Base-by-base conservation (phyloP, 2,888 invertebrate genomes). In the Andricus curvator region DNA sequence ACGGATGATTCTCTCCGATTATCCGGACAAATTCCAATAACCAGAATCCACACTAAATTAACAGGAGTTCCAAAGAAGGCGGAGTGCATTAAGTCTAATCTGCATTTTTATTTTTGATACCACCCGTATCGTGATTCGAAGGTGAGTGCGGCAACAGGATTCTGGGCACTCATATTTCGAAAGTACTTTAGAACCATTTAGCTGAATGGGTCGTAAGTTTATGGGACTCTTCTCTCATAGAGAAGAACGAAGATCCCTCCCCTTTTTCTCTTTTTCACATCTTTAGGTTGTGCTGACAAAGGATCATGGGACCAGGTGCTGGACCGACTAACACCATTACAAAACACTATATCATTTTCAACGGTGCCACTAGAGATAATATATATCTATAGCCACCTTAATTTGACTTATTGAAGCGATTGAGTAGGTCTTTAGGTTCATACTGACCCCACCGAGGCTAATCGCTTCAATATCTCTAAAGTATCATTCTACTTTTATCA, bases 301-400 rank as follows among this genome's bases (percentile, higher is more conserved):
- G 81, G 81, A 78, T 67, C 67, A 62, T 51, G 66, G 74, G 80
- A 74, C 85, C 85, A 85, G 83, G 85, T 85, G 86, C 89, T 74
- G 56, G 56, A 74, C 70, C 74, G 56, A 56, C 88, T 88, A 83
- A 87, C 88, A 89, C 92, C 91, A 92, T 92, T 92, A 92, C 91
- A 89, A 87, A 90, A 89, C 91, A 88, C 89, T 92, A 92, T 91
- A 92, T 92, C 92, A 92, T 88, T 91, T 90, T 88, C 88, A 87
- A 86, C 81, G 83, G 82, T 64, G 25, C 48, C 81, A 84, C 86
- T 88, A 85, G 87, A 85, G 86, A 87, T 87, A 88, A 86, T 88
- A 85, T 87, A 88, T 89, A 88, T 87, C 86, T 86, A 87, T 85
- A 84, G 84, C 83, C 85, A 85, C 86, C 87, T 88, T 91, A 89